A percentile compares a stretch with the other conserved stretches of the same genome.
Evolutionary conservation across 92 coral and sea anemone species (phyloP).

Genomic region (Bergia sp.): DNA sequence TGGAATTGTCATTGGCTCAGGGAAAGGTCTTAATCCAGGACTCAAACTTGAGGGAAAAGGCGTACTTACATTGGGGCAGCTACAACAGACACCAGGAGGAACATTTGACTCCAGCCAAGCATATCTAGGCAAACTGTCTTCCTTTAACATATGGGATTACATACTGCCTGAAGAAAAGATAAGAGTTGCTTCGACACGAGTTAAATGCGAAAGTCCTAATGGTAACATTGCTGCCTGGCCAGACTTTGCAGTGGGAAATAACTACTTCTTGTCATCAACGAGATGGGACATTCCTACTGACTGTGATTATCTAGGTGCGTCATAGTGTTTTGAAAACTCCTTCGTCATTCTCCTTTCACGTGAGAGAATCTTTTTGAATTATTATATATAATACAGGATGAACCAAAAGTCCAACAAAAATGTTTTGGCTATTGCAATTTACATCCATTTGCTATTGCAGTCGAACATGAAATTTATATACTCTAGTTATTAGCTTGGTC

Average conservation of each 20-base stretch:
- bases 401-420: too few species aligned
- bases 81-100: slow-evolving; percentile 41
- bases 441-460: too few species aligned
- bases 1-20: slow-evolving; percentile 18
- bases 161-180: slow-evolving; percentile 51
- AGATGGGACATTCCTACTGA: not conserved
- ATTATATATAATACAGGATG: too few species aligned
- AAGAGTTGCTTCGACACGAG: not conserved
- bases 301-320: not conserved
- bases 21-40: slow-evolving; percentile 3
- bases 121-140: slow-evolving; percentile 57
- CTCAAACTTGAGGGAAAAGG: slow-evolving; percentile 41
- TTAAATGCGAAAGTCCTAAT: not conserved
- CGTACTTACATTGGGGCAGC: slow-evolving; percentile 62
- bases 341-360: too few species aligned
- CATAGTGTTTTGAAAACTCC: not conserved
- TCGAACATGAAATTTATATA: too few species aligned
- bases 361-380: too few species aligned
- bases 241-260: not conserved
- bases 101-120: slow-evolving; percentile 54
- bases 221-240: slow-evolving; percentile 16
- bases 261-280: not conserved
- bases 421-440: too few species aligned
- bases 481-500: too few species aligned
- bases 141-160: slow-evolving; percentile 67